Evolutionary conservation across 2,797 vertebrate species (phyloP), one percentile per base, ranked within the genome.

Genomic region (Lithobates sylvaticus): DNA sequence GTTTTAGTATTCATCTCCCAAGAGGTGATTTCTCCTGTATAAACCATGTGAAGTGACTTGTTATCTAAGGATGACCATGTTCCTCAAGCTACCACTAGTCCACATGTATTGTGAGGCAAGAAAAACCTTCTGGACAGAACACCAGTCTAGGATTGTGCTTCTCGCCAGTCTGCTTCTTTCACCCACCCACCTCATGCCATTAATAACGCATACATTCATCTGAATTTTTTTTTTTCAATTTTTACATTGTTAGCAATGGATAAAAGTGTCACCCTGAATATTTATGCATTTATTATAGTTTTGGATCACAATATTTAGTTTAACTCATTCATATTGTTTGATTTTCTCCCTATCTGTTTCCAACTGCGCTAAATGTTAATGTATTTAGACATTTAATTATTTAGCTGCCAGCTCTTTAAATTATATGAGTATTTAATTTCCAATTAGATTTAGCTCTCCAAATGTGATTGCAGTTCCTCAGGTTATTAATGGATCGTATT

Each of bases 401-500:
- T 80, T 81, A 69, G 78, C 84, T 76, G 84, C 61, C 84, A 81
- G 78, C 71, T 81, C 78, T 70, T 81, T 86, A 85, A 74, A 80
- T 80, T 50, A 80, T 80, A 76, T 68, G 77, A 79, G 84, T 86
- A 81, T 81, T 81, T 86, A 81, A 86, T 86, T 86, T 86, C 77
- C 72, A 81, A 81, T 86, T 86, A 81, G 78, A 86, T 81, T 86
- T 61, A 34, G 42, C 72, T 81, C 61, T 81, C 39, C 72, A 81
- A 85, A 86, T 86, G 77, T 80, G 70, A 85, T 85, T 79, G 77
- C 71, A 58, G 68, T 75, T 86, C 71, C 61, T 76, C 27, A 15
- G 71, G 72, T 86, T 86, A 76, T 86, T 86, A 86, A 86, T 75
- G 72, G 29, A 42, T 68, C 39, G 10, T 32, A 18, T 69, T 81